Evolutionary conservation across 2,888 invertebrate species (phyloP).

Genomic region (Amphipoea lucens): DNA sequence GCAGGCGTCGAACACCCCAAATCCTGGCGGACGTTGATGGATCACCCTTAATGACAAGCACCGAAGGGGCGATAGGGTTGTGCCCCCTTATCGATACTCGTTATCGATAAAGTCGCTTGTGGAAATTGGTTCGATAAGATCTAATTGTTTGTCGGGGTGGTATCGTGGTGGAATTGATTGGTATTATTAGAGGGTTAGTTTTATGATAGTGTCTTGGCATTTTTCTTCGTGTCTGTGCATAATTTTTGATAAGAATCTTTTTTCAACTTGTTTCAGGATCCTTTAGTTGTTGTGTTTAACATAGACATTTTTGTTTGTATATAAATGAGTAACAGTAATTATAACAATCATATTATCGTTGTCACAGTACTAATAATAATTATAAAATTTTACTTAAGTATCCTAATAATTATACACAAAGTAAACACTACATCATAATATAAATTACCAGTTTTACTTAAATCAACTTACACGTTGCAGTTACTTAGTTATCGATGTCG

Average conservation of each 20-base stretch:
- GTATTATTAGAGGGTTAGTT: conserved; percentile 68
- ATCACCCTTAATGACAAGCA: conserved; percentile 90
- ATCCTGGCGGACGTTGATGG: conserved; percentile 90
- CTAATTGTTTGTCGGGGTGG: conserved; percentile 72
- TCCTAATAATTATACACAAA: not conserved
- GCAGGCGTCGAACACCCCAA: conserved; percentile 88
- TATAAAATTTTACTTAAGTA: not conserved
- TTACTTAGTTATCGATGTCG: conserved; percentile 60
- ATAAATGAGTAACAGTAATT: not conserved
- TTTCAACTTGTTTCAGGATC: not conserved
- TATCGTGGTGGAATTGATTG: conserved; percentile 62
- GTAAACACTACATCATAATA: not conserved
- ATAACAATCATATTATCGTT: not conserved
- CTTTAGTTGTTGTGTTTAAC: not conserved
- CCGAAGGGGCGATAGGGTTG: conserved; percentile 84
- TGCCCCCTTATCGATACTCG: conserved; percentile 68
- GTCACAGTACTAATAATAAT: too few species aligned
- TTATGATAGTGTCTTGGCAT: conserved; percentile 28
- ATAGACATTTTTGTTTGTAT: not conserved
- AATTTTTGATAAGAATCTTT: not conserved
- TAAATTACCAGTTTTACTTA: not conserved
- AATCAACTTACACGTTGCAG: not conserved
- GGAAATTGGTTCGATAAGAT: conserved; percentile 78
- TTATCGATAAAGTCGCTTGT: conserved; percentile 73
- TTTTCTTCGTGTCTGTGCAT: conserved; percentile 15